Evolutionary conservation across 1,140 invertebrate species (phyloP), one percentile per base, ranked within the genome.

Genomic region (Propsilocerus akamusi): DNA sequence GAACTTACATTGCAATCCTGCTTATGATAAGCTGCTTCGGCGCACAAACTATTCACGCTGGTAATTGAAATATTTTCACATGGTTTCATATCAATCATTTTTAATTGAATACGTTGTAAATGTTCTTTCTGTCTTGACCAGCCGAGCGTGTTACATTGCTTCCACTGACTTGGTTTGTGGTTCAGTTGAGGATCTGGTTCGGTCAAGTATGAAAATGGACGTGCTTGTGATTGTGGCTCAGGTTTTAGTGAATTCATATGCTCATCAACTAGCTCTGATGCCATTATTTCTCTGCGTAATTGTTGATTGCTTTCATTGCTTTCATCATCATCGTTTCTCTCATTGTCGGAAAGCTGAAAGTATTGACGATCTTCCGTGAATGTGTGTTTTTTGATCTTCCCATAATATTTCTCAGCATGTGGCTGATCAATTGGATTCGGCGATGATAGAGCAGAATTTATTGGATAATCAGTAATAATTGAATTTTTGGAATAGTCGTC

Each of bases 51-150:
- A 56, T 88, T 88, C 3, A 81, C 76, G 22, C 77, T 83, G 1
- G 82, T 76, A 46, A 89, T 87, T 56, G 83, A 86, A 25, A 86
- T 77, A 58, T 87, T 87, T 59, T 86, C 82, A 57, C 84, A 88
- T 46, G 73, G 77, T 54, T 83, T 79, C 82, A 86, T 86, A 17
- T 75, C 68, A 34, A 73, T 81, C 12, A 77, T 70, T 54, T 76
- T 75, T 0, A 88, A 64, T 57, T 87, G 81, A 8, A 87, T 76
- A 49, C 83, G 72, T 62, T 86, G 83, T 52, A 88, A 62, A 55
- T 85, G 73, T 58, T 86, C 83, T 49, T 82, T 72, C 58, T 85
- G 84, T 57, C 80, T 74, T 0, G 79, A 77, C 85, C 85, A 88
- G n/a, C 83, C 83, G 12, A 88, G 66, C 0, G 83, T 85, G 56